Evolutionary conservation across 2,113 vertebrate species (phyloP), one percentile per base, ranked within the genome.

Genomic region (Fregata magnificens): DNA sequence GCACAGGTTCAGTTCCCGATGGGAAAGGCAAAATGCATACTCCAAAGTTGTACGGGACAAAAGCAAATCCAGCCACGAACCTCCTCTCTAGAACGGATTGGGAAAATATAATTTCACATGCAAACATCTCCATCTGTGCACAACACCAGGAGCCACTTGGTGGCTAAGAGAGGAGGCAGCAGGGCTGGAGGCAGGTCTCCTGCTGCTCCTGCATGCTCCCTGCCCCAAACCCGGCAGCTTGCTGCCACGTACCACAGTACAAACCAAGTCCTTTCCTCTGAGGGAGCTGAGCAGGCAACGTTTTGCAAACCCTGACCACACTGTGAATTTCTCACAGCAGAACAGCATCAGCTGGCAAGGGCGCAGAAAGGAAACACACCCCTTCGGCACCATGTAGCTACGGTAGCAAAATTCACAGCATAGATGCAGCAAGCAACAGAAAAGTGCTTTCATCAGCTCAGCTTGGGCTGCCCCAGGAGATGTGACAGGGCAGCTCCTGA

Each of bases 1-100:
- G 61, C 38, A 22, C 0, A 8, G 40, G 5, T 16, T 70, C 26
- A 16, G 55, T 1, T 66, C 72, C 81, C 6, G 2, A 24, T 3
- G 9, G 67, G 36, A 80, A 38, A 56, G 26, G 42, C 45, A 83
- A 73, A 70, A 59, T 5, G 8, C 2, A 6, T 24, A 18, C 8
- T 62, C 63, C 45, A 52, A 67, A 67, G 20, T 32, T 67, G 36
- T 7, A 20, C 7, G 25, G 52, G 73, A 90, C 28, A 49, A 38
- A 53, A 63, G 45, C 3, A 31, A 90, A 87, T 47, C 53, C 74
- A 88, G 44, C 53, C 69, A 14, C 7, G 28, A 55, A 69, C 20
- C 20, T 69, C 13, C 59, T 59, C 66, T 58, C 65, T 53, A 28
- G n/a, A 59, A 49, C 32, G 40, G 31, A 58, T 22, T 52, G 24